A percentile compares a stretch with the other conserved stretches of the same genome.
These are phyloP conservation scores for Bergia puertoricense DNA, from an alignment of 92 coral and sea anemone genomes.

Conservation along the genomic window DNA sequence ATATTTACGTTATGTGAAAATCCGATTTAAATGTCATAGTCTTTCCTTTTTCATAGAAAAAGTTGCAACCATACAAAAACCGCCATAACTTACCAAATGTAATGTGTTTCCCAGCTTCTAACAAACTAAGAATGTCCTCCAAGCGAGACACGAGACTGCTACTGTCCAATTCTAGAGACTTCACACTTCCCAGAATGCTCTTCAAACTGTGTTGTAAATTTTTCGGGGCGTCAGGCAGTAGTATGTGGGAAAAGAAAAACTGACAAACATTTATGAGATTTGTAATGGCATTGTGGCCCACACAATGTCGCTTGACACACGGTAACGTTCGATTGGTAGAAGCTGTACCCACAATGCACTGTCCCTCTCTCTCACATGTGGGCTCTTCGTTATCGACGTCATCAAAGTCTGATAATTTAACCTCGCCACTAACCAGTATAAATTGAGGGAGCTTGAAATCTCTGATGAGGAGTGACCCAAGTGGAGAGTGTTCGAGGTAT, in stretches of 20 bases:
- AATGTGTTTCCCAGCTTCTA: conserved; percentile 71
- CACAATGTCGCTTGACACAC: conserved; percentile 71
- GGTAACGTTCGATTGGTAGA: conserved; percentile 65
- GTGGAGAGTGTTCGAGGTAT: conserved; percentile 77
- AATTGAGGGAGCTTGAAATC: conserved; percentile 92
- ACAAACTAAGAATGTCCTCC: conserved; percentile 60
- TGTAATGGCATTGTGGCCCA: conserved; percentile 63
- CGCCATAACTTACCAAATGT: conserved; percentile 38
- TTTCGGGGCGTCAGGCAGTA: conserved; percentile 83
- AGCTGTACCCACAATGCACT: conserved; percentile 77
- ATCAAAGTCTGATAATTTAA: conserved; percentile 87
- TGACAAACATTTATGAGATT: conserved; percentile 64
- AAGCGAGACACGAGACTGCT: conserved; percentile 59
- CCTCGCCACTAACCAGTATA: conserved; percentile 82
- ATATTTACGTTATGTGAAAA: no score
- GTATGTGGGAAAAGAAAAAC: conserved; percentile 70
- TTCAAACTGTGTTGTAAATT: conserved; percentile 51
- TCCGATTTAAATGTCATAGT: no score
- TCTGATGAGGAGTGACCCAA: conserved; percentile 85
- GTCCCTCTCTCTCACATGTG: conserved; percentile 55
- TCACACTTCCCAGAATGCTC: conserved; percentile 49
- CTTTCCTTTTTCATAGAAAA: no score
- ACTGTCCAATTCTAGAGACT: conserved; percentile 54
- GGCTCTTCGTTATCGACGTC: conserved; percentile 93
- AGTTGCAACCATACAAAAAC: no score